Evolutionary conservation across 2,888 invertebrate species (phyloP).

Genomic region (Drosophila emarginata): DNA sequence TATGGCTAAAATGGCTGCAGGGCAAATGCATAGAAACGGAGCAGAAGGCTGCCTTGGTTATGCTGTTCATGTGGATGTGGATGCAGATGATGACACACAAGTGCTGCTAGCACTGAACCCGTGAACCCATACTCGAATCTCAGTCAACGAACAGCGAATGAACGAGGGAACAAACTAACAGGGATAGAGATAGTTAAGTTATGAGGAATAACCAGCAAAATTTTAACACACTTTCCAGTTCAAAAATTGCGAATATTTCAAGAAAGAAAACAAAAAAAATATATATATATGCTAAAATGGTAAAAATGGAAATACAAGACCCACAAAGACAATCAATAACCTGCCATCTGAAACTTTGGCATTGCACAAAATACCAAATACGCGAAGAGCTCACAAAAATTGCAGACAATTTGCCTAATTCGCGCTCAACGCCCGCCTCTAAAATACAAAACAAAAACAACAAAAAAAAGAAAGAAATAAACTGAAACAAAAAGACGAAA

Average conservation of each 20-base stretch:
- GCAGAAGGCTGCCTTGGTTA: slow-evolving; percentile 1
- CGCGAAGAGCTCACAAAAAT: slow-evolving; percentile 56
- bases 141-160: slow-evolving; percentile 2
- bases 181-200: slow-evolving; percentile 29
- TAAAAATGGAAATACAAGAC: slow-evolving; percentile 4
- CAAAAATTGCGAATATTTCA: slow-evolving; percentile 33
- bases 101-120: slow-evolving; percentile 65
- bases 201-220: slow-evolving; percentile 41
- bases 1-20: slow-evolving; percentile 56
- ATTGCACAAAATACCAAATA: slow-evolving; percentile 8
- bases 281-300: slow-evolving; percentile 21
- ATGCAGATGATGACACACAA: slow-evolving; percentile 69
- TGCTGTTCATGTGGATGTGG: not conserved
- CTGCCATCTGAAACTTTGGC: slow-evolving; percentile 28
- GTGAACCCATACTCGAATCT: slow-evolving; percentile 60
- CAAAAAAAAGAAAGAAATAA: too few relatives aligned
- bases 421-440: slow-evolving; percentile 40
- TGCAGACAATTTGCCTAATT: slow-evolving; percentile 77
- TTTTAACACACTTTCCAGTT: slow-evolving; percentile 60
- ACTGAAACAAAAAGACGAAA: slow-evolving; percentile 9
- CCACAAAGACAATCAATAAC: slow-evolving; percentile 46
- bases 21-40: slow-evolving; percentile 61
- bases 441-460: not conserved
- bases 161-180: slow-evolving; percentile 5
- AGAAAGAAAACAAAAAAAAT: slow-evolving; percentile 11